Base-by-base conservation (phyloP, 2,113 vertebrate genomes). In the Chamaetylas fuelleborni region DNA sequence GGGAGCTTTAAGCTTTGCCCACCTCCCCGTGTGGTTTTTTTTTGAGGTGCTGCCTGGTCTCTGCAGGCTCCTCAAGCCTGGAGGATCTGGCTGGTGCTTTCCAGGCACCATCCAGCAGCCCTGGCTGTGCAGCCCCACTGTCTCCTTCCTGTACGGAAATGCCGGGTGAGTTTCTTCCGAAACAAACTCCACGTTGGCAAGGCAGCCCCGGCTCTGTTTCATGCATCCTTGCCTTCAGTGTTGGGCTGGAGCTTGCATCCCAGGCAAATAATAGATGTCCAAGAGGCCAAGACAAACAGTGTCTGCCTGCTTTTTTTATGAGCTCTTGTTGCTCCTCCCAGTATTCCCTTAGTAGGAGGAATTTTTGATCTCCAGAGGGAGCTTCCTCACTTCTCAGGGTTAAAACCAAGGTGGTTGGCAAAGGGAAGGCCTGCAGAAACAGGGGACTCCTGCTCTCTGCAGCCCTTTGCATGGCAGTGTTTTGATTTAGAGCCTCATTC, bases 231-330 rank as follows among this genome's bases (percentile, higher is more conserved):
- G 83, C 83, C 48, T 91, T 86, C 50, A 5, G 65, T 1, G 0
- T 78, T 61, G 23, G 34, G 50, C 81, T 2, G 19, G 50, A 93
- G 48, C 36, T 81, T 70, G 83, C 42, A 66, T 92, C 93, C 76
- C 36, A 14, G 83, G 83, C 90, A 86, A 95, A 95, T 86, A 83
- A 90, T 83, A 69, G 3, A 3, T 3, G 19, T 51, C 47, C 67
- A 45, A 60, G 50, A 93, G 86, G 88, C 95, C 96, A 95, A 94
- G 67, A 58, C 54, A 96, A 96, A 95, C 91, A 93, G 11, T 19
- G 70, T 48, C 91, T 93, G 82, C 58, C 71, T 88, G 62, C 53
- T 88, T 92, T 86, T 92, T 90, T 79, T 76, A 72, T 6, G 33
- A 64, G 82, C 48, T 88, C 82, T 38, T 33, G 36, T 89, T 20